phyloP scores from a whole-genome alignment of 2,888 invertebrate genomes.

The Thera obeliscata region DNA sequence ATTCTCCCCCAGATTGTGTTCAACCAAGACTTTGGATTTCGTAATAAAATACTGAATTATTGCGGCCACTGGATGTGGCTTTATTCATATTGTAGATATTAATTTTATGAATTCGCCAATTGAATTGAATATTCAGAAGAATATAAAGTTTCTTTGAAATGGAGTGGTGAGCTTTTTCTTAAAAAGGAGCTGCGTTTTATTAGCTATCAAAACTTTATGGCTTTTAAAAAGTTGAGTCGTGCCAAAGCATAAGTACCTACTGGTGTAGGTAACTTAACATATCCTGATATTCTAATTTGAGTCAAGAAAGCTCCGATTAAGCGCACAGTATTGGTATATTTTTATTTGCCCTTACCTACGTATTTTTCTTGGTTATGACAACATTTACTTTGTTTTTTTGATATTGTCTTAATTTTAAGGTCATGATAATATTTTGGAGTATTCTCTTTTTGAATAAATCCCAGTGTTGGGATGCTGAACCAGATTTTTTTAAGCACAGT shows the following conservation, averaged over 20 bases:
- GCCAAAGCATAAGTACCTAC: not conserved
- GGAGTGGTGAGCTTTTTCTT: slow-evolving; percentile 15
- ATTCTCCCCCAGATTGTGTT: slow-evolving; percentile 48
- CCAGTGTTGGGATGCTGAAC: no score
- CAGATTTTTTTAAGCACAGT: no score
- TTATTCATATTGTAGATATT: slow-evolving; percentile 40
- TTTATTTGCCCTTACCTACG: no score
- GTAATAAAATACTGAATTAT: slow-evolving; percentile 52
- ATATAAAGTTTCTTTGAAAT: slow-evolving; percentile 28
- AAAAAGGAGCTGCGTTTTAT: slow-evolving; percentile 26
- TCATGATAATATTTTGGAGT: no score
- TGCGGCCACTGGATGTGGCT: slow-evolving; percentile 35
- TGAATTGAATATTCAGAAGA: slow-evolving; percentile 40
- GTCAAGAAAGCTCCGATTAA: not conserved
- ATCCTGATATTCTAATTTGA: not conserved
- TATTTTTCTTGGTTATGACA: no score
- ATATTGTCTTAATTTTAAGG: no score
- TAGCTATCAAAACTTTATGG: slow-evolving; percentile 23
- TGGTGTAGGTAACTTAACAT: not conserved
- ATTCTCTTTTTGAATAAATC: no score
- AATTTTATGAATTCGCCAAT: slow-evolving; percentile 38
- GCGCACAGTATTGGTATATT: no score
- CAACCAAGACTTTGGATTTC: slow-evolving; percentile 41
- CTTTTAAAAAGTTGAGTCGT: slow-evolving; percentile 11
- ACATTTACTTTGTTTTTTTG: no score